Percentiles rank a stretch among this genome's conserved stretches.
Conservation (phyloP, 2,888 invertebrate species). For the Uloborus plumipes region DNA sequence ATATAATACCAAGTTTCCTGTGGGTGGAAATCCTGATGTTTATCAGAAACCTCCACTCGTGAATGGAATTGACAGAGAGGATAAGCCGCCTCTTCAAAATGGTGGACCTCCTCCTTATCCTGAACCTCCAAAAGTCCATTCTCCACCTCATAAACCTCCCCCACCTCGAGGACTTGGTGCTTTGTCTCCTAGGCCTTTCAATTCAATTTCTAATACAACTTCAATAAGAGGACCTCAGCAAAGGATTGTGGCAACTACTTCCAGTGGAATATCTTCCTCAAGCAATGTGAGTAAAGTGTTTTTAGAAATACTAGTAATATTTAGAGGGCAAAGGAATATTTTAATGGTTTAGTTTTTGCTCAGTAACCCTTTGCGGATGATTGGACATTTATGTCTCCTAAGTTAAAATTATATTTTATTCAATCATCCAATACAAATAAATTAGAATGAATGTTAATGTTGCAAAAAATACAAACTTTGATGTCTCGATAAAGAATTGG, state of each 20-base stretch:
- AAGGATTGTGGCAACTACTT: conserved; percentile 25
- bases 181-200: conserved; percentile 69
- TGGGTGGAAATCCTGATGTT: conserved; percentile 17
- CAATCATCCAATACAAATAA: too few species aligned
- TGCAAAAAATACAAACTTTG: too few species aligned
- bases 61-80: conserved; percentile 36
- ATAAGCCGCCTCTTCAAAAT: conserved; percentile 38
- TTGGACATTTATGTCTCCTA: too few species aligned
- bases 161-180: conserved; percentile 63
- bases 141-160: conserved; percentile 37
- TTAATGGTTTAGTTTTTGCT: too few species aligned
- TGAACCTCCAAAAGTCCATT: conserved; percentile 56
- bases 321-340: too few species aligned
- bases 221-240: conserved; percentile 13
- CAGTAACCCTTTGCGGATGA: too few species aligned
- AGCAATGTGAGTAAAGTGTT: conserved; percentile 32
- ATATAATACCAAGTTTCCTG: conserved; percentile 82
- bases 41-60: conserved; percentile 12
- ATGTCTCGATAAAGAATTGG: too few species aligned
- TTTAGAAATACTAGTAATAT: neutral
- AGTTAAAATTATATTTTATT: too few species aligned
- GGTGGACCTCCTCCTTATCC: conserved; percentile 60
- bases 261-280: conserved; percentile 33
- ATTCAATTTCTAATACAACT: conserved; percentile 68
- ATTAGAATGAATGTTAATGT: too few species aligned